These are phyloP conservation scores for Turritopsis dohrnii DNA, from an alignment of 30 jellyfish, hydroid and myxozoan genomes.

Conservation along the genomic window DNA sequence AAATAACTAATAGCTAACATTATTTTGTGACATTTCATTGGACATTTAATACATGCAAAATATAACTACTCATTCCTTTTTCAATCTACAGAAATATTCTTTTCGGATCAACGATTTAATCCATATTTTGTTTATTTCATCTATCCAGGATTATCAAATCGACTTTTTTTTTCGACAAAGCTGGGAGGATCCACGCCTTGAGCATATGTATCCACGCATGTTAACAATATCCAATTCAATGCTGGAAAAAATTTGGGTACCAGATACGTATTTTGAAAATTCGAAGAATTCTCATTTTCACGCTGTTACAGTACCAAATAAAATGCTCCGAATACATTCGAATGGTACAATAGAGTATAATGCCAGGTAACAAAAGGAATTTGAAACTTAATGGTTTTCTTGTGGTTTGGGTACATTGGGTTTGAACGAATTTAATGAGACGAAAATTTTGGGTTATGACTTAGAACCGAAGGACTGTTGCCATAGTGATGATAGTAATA, in stretches of 20 bases:
- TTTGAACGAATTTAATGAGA: no score
- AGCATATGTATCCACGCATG: slow-evolving; percentile 68
- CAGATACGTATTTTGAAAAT: slow-evolving; percentile 89
- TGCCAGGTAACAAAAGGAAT: slow-evolving; percentile 54
- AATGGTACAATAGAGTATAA: slow-evolving; percentile 77
- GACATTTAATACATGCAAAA: not conserved
- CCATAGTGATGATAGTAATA: no score
- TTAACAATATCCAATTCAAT: slow-evolving; percentile 76
- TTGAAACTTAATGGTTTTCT: no score
- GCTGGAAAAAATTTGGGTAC: slow-evolving; percentile 79
- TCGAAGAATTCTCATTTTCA: slow-evolving; percentile 84
- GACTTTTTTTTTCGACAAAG: slow-evolving; percentile 95
- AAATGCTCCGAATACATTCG: slow-evolving; percentile 72
- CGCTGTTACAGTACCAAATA: slow-evolving; percentile 83
- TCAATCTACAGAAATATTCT: not conserved
- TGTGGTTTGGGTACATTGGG: not conserved
- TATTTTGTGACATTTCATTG: no score
- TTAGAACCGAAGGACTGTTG: no score
- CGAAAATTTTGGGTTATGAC: no score
- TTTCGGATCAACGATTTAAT: not conserved
- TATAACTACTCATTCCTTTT: not conserved
- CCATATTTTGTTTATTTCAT: no score
- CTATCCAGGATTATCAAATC: slow-evolving; percentile 82
- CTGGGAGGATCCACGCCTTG: slow-evolving; percentile 75
- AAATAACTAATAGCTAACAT: no score